Conservation (phyloP, 2,113 vertebrate genomes). For the Isichthys henryi region DNA sequence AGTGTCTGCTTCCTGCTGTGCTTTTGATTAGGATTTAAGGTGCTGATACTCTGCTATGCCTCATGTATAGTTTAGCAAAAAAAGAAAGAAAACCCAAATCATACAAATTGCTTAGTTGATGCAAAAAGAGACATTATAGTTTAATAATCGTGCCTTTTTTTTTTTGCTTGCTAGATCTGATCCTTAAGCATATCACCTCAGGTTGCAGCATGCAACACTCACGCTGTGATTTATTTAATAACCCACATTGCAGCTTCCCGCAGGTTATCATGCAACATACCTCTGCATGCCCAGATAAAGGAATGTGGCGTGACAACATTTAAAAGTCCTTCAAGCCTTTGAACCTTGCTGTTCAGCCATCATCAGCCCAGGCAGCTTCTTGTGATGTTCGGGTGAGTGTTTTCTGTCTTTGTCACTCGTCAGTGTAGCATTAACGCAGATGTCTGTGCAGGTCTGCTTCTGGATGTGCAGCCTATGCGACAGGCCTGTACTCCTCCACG, state of each 20-base stretch:
- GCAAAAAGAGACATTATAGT: not conserved
- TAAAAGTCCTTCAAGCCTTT: not conserved
- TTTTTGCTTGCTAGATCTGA: not conserved
- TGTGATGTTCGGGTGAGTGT: not conserved
- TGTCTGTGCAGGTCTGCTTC: not conserved
- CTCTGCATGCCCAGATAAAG: not conserved
- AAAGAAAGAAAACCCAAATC: not conserved
- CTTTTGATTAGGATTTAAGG: not conserved
- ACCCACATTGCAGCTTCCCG: not conserved
- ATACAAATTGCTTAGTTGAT: not conserved
- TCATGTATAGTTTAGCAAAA: not conserved
- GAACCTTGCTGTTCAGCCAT: not conserved
- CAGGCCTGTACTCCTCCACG: not conserved
- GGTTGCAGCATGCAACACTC: not conserved
- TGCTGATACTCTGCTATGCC: not conserved
- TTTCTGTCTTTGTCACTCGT: not conserved
- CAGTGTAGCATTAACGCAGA: not conserved
- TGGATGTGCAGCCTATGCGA: not conserved
- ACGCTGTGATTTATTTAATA: not conserved
- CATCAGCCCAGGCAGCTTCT: not conserved
- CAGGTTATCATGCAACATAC: not conserved
- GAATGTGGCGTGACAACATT: conserved; percentile 1
- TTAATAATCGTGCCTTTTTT: not conserved
- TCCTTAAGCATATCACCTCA: not conserved
- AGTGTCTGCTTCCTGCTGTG: not conserved